A percentile compares a stretch with the other conserved stretches of the same genome.
These are phyloP conservation scores for Alviniconcha marisindica DNA, from an alignment of 1,140 invertebrate genomes.

Conservation along the genomic window DNA sequence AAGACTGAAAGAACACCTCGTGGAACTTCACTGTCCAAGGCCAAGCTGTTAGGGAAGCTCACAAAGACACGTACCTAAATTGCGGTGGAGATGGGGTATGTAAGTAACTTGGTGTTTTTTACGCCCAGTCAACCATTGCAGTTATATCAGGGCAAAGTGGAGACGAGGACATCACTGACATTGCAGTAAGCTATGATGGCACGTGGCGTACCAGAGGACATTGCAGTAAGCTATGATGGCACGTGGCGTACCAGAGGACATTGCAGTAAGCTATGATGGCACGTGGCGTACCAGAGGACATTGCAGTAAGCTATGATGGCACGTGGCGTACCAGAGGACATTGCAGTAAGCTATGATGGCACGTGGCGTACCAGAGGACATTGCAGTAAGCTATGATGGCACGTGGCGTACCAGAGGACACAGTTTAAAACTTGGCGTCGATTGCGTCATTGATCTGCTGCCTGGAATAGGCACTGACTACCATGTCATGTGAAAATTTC, in stretches of 20 bases:
- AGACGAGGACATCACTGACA: too few species aligned
- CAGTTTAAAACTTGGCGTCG: background rate
- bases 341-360: background rate
- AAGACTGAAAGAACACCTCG: background rate
- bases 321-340: too few species aligned
- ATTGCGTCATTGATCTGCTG: background rate
- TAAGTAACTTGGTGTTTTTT: conserved; percentile 4
- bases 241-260: too few species aligned
- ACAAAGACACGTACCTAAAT: background rate
- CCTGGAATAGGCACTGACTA: background rate
- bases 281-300: too few species aligned
- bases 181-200: too few species aligned
- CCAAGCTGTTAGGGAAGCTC: background rate
- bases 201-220: too few species aligned
- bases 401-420: background rate
- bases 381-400: background rate
- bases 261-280: too few species aligned
- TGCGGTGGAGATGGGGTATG: background rate
- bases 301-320: too few species aligned
- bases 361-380: background rate
- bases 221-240: too few species aligned
- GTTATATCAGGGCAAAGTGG: too few species aligned
- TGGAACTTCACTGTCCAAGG: background rate
- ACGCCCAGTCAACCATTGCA: too few species aligned
- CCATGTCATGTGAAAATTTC: background rate